Conservation (phyloP, 2,888 invertebrate genomes). For the Drosophila antonietae region DNA sequence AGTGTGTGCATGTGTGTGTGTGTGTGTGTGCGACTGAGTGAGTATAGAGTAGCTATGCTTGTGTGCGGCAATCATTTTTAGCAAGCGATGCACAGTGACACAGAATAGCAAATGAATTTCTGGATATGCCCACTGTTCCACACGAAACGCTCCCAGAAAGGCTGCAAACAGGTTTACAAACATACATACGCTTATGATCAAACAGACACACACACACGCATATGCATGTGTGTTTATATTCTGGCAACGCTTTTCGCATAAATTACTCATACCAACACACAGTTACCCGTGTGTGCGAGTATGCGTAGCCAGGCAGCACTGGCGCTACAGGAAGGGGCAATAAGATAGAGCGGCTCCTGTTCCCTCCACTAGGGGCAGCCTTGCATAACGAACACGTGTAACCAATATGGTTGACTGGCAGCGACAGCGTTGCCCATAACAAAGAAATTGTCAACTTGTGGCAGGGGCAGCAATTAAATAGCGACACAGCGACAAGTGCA, state of each 20-base stretch:
- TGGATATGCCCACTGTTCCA: conserved; percentile 46
- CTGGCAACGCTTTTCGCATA: conserved; percentile 80
- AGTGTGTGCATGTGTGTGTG: background rate
- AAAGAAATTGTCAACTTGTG: conserved; percentile 65
- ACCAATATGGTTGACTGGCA: conserved; percentile 73
- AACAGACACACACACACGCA: conserved; percentile 1
- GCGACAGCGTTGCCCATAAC: conserved; percentile 35
- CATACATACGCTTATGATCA: conserved; percentile 21
- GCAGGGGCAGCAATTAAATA: conserved; percentile 54
- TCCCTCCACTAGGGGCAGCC: conserved; percentile 61
- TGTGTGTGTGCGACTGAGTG: conserved; percentile 1
- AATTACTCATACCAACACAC: conserved; percentile 49
- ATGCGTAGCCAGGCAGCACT: conserved; percentile 25
- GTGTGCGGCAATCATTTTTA: conserved; percentile 70
- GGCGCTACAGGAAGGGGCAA: conserved; percentile 61
- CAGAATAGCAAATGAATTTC: conserved; percentile 27
- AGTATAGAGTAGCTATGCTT: conserved; percentile 24
- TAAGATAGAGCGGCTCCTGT: conserved; percentile 58
- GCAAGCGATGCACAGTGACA: conserved; percentile 66
- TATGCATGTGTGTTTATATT: conserved; percentile 58
- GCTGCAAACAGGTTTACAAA: conserved; percentile 60
- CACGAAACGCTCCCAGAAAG: conserved; percentile 47
- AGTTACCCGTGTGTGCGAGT: conserved; percentile 1
- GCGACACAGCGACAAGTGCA: conserved; percentile 60
- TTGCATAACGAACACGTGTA: conserved; percentile 81